Evolutionary conservation across 2,797 vertebrate genomes (phyloP), one percentile per base, ranked within the genome.

Genomic region (Mormyrus proboscirostris): DNA sequence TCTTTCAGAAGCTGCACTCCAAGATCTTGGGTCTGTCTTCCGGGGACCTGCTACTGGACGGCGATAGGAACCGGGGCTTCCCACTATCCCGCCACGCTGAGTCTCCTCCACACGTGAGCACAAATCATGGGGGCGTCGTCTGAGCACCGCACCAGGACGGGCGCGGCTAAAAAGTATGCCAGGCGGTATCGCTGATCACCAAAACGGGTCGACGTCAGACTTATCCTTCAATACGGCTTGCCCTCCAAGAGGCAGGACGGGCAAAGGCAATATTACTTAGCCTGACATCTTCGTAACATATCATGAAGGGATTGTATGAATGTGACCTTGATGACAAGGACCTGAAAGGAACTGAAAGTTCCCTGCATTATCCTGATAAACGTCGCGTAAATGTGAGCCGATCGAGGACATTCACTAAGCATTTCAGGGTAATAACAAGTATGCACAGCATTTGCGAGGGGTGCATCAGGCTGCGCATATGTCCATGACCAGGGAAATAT

Each of bases 1-100:
- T 62, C 91, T 94, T 94, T 90, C 93, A 98, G 97, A 97, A 97
- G 94, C 96, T 98, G 92, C 97, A 97, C 92, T 97, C 96, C 2
- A 94, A 94, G 91, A 96, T 97, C 95, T 93, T 97, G 94, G 96
- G 96, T 94, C 95, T 97, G 92, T 97, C 96, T 7, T 96, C 96
- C 4, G 95, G 96, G 55, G 97, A 97, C 93, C 91, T 98, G 92
- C 95, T 97, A 9, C 93, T 96, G 91, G 96, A 97, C 90, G 94
- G 93, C 0, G 96, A 97, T 90, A 92, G 93, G 38, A 97, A 94
- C 94, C 95, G 93, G 89, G 94, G 95, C 91, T 93, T 95, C 92
- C 90, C 94, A 47, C 95, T 93, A 4, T 92, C 95, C 91, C 94
- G 86, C 91, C 93, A 92, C 76, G 92, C 93, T 2, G 96, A 96